A percentile compares a stretch with the other conserved stretches of the same genome.
Conservation (phyloP, 1,140 invertebrate species). For the Halyomorpha halys region DNA sequence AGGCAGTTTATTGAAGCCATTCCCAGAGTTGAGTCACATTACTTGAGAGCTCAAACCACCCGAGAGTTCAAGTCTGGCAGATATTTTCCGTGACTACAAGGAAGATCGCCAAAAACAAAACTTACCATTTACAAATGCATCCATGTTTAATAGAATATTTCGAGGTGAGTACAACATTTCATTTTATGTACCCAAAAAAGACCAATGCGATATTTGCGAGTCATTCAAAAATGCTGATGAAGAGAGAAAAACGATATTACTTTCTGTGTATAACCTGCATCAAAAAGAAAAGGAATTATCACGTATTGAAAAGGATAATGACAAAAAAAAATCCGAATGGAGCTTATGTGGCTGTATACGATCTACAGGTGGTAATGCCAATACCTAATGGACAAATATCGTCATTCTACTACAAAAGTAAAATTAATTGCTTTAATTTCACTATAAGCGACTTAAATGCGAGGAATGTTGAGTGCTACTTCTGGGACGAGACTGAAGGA, state of each 20-base stretch:
- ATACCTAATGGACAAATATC: neutral
- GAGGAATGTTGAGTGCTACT: slow-evolving; percentile 1
- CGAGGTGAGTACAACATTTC: neutral
- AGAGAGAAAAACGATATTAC: neutral
- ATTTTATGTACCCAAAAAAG: neutral
- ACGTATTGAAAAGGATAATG: slow-evolving; percentile 1
- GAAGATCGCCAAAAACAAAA: no score
- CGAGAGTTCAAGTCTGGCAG: neutral
- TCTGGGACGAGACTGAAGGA: neutral
- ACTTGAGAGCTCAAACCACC: neutral
- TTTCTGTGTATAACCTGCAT: neutral
- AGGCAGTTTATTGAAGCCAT: no score
- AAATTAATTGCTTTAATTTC: slow-evolving; percentile 1
- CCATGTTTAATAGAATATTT: no score
- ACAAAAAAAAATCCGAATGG: neutral
- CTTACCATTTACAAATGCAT: no score
- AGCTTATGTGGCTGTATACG: neutral
- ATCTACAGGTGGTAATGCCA: neutral
- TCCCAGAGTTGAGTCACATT: neutral
- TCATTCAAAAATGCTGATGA: neutral
- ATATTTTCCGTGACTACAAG: no score
- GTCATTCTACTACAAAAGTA: neutral
- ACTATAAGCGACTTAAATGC: slow-evolving; percentile 1
- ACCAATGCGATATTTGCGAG: neutral
- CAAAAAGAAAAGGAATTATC: no score